Conservation (phyloP, 2,888 invertebrate genomes). For the Liodrosophila aerea region DNA sequence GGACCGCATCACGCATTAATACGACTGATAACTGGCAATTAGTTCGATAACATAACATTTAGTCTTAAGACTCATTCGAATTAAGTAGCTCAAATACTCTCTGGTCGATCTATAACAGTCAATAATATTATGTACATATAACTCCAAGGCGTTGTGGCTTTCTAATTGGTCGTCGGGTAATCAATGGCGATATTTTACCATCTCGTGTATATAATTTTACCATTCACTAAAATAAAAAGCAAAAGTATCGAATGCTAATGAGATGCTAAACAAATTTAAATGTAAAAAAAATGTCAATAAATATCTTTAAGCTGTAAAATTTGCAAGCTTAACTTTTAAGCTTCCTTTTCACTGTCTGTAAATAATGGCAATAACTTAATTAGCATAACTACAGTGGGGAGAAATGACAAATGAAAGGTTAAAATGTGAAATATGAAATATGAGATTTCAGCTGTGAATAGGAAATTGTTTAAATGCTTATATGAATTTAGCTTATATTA, state of each 20-base stretch:
- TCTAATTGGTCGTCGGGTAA: constrained; percentile 35
- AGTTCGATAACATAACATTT: constrained; percentile 13
- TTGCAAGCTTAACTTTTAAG: constrained; percentile 34
- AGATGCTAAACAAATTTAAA: constrained; percentile 50
- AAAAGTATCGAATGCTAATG: constrained; percentile 72
- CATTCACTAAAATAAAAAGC: constrained; percentile 24
- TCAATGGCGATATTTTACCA: constrained; percentile 33
- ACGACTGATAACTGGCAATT: too few species aligned
- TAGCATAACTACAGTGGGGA: too few species aligned
- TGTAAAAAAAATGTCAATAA: constrained; percentile 5
- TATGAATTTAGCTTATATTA: too few species aligned
- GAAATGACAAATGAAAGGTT: too few species aligned
- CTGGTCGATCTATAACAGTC: constrained; percentile 32
- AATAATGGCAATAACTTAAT: constrained; percentile 32
- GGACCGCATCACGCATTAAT: constrained; percentile 26
- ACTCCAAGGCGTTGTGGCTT: constrained; percentile 27
- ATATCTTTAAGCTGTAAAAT: constrained; percentile 15
- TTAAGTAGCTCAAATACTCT: too few species aligned
- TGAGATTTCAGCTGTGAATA: too few species aligned
- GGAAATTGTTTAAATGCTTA: too few species aligned
- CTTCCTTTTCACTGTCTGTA: constrained; percentile 30
- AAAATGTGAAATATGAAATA: too few species aligned
- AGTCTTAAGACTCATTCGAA: constrained; percentile 3
- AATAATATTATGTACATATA: constrained; percentile 21
- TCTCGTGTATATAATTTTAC: constrained; percentile 42